Base-by-base conservation (phyloP, 2,888 invertebrate species). In the Rotaria macrura region DNA sequence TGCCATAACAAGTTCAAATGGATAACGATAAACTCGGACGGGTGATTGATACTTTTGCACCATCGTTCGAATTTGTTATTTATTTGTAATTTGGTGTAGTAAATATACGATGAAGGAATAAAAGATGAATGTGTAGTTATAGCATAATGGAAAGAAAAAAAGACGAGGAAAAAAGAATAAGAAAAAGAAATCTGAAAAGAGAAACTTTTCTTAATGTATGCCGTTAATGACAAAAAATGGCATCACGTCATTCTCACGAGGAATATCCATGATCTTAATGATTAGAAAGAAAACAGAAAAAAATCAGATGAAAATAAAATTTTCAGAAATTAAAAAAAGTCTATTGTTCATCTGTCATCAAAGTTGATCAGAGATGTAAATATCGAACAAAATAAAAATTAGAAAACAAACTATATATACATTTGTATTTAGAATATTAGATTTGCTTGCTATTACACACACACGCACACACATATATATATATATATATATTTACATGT, bases 21-120 rank as follows among this genome's bases (percentile, higher is more conserved):
- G 94, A 91, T 95, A 94, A 92, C 96, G 96, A 92, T 96, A 97
- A 88, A 97, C 95, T 93, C 96, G 93, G 85, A 96, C 94, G 89
- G 96, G 96, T 88, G 96, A 95, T 91, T 95, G 95, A 92, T 95
- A 97, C 91, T 95, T 95, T 92, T 97, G 96, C 90, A 97, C 96
- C 96, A 97, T 97, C 84, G 85, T 89, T 74, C 65, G 29, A 54
- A 23, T 54, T 54, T 54, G 54, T 54, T 7, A n/a, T 54, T 54
- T 54, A 5, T 0, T 54, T 54, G 23, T 54, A 34, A 29, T 29
- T 65, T 65, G 29, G 14, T 34, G 17, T 34, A 5, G 65, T 12
- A 29, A 34, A 65, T 65, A 29, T 14, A 34, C 12, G 29, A 34
- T 65, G 65, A 65, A 34, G 34, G 34, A 65, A 65, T 29, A 65